These are phyloP conservation scores for Rhinopomastus cyanomelas DNA, from an alignment of 2,113 vertebrate species.

Conservation along the genomic window DNA sequence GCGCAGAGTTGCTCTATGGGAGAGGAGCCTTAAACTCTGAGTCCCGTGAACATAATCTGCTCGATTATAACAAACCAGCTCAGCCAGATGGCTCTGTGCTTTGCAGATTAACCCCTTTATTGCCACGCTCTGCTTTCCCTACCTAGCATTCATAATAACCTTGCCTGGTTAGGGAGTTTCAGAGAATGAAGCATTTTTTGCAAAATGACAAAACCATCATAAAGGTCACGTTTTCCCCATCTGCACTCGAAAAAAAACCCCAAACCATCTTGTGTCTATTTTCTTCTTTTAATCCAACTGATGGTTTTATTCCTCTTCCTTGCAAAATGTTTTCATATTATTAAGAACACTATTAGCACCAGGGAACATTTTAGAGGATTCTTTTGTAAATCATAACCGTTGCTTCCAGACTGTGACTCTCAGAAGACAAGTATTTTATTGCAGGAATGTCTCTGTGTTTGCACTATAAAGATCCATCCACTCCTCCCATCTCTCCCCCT, in stretches of 20 bases:
- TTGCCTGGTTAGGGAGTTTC: neutral
- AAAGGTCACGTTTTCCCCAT: neutral
- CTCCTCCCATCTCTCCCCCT: neutral
- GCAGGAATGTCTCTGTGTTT: slow-evolving; percentile 24
- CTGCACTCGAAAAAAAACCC: neutral
- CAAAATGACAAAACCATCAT: accelerated
- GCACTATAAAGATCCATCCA: slow-evolving; percentile 8
- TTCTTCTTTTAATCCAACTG: neutral
- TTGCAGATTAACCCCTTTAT: slow-evolving; percentile 78
- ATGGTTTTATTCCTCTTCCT: neutral
- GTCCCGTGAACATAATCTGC: slow-evolving; percentile 83
- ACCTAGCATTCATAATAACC: slow-evolving; percentile 30
- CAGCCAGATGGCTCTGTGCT: slow-evolving; percentile 84
- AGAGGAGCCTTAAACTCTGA: slow-evolving; percentile 81
- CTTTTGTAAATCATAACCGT: slow-evolving; percentile 37
- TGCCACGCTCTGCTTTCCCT: slow-evolving; percentile 38
- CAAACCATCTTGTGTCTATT: neutral
- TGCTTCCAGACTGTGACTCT: neutral
- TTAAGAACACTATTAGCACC: slow-evolving; percentile 33
- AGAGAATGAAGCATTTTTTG: neutral
- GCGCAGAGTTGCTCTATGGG: slow-evolving; percentile 73
- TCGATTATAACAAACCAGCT: slow-evolving; percentile 84
- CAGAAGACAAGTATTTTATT: slow-evolving; percentile 34
- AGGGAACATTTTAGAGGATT: slow-evolving; percentile 21
- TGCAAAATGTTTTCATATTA: neutral